Percentiles rank a stretch among this genome's conserved stretches.
These are phyloP conservation scores for Diceros bicornis DNA, from an alignment of 2,797 vertebrate species.

Conservation along the genomic window DNA sequence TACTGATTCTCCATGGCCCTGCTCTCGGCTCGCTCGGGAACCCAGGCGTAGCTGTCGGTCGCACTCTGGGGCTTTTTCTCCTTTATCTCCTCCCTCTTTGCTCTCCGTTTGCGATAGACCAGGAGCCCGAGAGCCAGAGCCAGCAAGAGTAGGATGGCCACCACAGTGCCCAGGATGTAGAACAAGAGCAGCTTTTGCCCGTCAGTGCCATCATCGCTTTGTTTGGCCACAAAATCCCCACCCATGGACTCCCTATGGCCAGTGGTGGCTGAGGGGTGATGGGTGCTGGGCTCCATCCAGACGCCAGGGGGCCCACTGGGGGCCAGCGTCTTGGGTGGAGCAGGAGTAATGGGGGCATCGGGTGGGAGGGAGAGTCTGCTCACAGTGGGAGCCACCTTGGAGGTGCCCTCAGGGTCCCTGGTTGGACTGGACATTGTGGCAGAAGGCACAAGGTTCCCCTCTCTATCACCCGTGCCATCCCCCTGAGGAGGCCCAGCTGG, in stretches of 20 bases:
- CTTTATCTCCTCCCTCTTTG: constrained; percentile 74
- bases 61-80: constrained; percentile 78
- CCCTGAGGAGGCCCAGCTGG: neutral
- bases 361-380: neutral
- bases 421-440: neutral
- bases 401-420: fast-evolving
- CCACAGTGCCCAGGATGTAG: constrained; percentile 88
- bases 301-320: neutral
- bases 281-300: neutral
- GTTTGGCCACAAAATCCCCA: neutral
- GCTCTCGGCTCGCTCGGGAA: constrained; percentile 83
- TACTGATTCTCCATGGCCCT: constrained; percentile 78
- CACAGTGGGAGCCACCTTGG: neutral
- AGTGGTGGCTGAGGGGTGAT: neutral
- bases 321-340: neutral
- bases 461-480: neutral
- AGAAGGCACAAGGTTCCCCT: neutral
- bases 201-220: neutral
- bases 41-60: constrained; percentile 88
- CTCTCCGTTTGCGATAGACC: constrained; percentile 82
- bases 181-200: constrained; percentile 87
- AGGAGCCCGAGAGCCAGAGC: constrained; percentile 87
- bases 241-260: neutral
- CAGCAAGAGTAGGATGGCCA: constrained; percentile 81
- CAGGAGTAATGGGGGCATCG: fast-evolving